Base-by-base conservation (phyloP, 37 sponge, comb jelly and placozoan species). In the Mnemiopsis leidyi region DNA sequence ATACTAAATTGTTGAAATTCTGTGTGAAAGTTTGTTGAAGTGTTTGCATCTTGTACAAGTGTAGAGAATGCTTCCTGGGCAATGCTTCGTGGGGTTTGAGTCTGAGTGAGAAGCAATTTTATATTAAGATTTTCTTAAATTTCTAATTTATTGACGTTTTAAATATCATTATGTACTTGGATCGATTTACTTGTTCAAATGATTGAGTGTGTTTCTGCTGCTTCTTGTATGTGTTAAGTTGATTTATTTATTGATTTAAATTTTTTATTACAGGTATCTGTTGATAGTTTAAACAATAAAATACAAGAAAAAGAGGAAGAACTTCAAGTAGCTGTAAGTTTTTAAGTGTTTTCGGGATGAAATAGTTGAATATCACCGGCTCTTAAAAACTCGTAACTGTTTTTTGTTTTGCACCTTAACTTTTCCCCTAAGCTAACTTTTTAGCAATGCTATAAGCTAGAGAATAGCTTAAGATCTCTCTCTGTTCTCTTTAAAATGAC, bases 221-320 rank as follows among this genome's bases (percentile, higher is more conserved):
- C 61, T 48, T 13, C n/a, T n/a, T n/a, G n/a, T n/a, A n/a, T n/a
- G n/a, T 21, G 20, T 67, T 20, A 67, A 67, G 18, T 67, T 67
- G 20, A 67, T 21, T 21, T 67, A 20, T 67, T 67, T 20, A 67
- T 67, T n/a, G n/a, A n/a, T n/a, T n/a, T n/a, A n/a, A n/a, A n/a
- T n/a, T n/a, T n/a, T n/a, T n/a, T n/a, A n/a, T n/a, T 85, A 0
- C 61, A 85, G 90, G 36, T 85, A 23, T 38, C 90, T 3, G 21
- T 85, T 35, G 90, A 85, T 25, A 33, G 90, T 26, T 37, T 85
- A 23, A 40, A 38, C 40, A 61, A 85, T 32, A 85, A 85, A 39
- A 28, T 85, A 23, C 29, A 38, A 37, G 90, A 85, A 23, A 85
- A 85, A 40, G 90, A 85, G 30, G 90, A 35, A 16, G 90, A 40